Base-by-base conservation (phyloP, 2,113 vertebrate species). In the Ascaphus truei region DNA sequence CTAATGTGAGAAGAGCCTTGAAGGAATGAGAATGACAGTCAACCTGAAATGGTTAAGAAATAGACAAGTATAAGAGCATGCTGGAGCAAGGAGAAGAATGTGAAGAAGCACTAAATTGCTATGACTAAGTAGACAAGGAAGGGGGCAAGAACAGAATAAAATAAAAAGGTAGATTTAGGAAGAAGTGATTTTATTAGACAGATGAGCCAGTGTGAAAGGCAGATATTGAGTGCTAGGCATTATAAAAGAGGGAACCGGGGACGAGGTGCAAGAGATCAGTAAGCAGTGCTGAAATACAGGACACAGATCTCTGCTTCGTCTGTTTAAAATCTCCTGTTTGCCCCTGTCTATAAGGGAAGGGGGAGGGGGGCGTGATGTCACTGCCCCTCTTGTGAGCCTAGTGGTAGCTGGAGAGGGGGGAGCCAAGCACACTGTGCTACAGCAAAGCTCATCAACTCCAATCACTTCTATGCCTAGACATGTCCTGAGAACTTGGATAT, bases 401-500 rank as follows among this genome's bases (percentile, higher is more conserved):
- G 56, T 51, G 45, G 20, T 36, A 39, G 23, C 26, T 29, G 48
- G 39, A 57, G 37, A 68, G 64, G 27, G 29, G 7, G 30, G 63
- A 57, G 29, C 30, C 23, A 56, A n/a, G 7, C 53, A 30, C 37
- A 29, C 52, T 15, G n/a, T 72, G 26, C 73, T 34, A 37, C 73
- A 77, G 80, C 76, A 81, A 73, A 25, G 26, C 62, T 55, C 15
- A 2, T 12, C 20, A 16, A 64, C 75, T 62, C 77, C 75, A 59
- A 73, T 76, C 77, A 77, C 63, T 81, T 72, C 59, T 26, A 80
- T 80, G 86, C 86, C 85, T 71, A 83, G 86, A 74, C 88, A 80
- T 76, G 87, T 84, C 82, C 82, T 63, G 74, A 80, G 52, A 73
- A 81, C 85, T 81, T 83, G 83, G 77, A 76, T 72, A 78, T 60